Conservation (phyloP, 2,888 invertebrate species). For the Dimorphilus gyrociliatus region DNA sequence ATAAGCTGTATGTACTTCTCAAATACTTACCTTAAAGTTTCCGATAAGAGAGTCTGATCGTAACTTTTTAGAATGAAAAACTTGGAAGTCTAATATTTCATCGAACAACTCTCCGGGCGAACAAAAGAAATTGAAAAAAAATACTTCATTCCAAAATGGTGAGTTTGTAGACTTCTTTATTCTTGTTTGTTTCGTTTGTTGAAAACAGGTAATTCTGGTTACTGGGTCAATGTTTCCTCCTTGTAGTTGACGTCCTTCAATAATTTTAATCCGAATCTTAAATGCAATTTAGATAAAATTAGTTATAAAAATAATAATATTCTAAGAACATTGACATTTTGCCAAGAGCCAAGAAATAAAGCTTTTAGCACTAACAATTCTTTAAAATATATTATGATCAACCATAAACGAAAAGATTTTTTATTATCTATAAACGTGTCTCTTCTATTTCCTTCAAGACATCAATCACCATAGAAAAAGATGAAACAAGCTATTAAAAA, state of each 20-base stretch:
- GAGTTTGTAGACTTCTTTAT: constrained; percentile 36
- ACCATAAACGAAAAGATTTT: no score
- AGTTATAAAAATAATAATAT: no score
- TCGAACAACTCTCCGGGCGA: constrained; percentile 37
- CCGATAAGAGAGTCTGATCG: constrained; percentile 39
- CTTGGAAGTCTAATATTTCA: constrained; percentile 37
- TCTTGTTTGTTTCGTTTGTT: constrained; percentile 35
- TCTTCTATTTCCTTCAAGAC: no score
- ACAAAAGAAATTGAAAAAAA: constrained; percentile 38
- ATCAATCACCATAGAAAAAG: no score
- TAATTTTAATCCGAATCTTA: constrained; percentile 38
- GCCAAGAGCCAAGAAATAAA: no score
- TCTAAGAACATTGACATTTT: no score
- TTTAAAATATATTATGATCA: no score
- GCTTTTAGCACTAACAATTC: no score
- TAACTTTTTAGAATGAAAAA: constrained; percentile 37
- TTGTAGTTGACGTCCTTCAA: constrained; percentile 38
- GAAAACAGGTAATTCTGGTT: constrained; percentile 29
- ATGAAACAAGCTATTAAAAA: no score
- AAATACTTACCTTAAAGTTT: constrained; percentile 34
- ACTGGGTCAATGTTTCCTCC: constrained; percentile 39
- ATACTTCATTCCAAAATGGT: constrained; percentile 39
- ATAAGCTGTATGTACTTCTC: no score
- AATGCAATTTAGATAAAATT: no score
- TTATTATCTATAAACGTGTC: no score